Percentiles rank a stretch among this genome's conserved stretches.
These are phyloP conservation scores for Cyprinodon variegatus DNA, from an alignment of 2,113 vertebrate species.

Conservation along the genomic window DNA sequence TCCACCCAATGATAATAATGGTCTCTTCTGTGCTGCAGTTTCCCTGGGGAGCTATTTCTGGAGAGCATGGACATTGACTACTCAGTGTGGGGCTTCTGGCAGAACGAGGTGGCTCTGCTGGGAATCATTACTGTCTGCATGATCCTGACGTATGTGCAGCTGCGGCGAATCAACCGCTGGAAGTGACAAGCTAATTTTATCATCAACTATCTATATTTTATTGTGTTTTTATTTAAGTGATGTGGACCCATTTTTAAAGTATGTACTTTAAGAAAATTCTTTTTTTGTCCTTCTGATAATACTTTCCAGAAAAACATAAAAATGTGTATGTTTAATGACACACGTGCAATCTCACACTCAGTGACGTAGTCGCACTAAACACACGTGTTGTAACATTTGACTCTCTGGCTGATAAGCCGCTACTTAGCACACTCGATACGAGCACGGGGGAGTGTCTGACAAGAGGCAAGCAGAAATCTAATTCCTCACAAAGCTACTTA, in stretches of 20 bases:
- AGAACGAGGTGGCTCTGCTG: constrained; percentile 81
- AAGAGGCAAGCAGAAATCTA: constrained; percentile 11
- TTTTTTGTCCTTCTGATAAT: background rate
- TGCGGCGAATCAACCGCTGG: constrained; percentile 81
- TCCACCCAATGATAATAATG: background rate
- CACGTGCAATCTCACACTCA: background rate
- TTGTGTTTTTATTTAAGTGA: constrained; percentile 26
- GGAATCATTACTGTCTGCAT: constrained; percentile 74
- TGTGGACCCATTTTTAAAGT: background rate
- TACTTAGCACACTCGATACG: constrained; percentile 38
- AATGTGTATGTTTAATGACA: background rate
- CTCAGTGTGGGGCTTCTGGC: constrained; percentile 84
- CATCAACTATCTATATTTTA: background rate
- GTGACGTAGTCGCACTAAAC: constrained; percentile 2
- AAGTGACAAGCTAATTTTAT: constrained; percentile 61
- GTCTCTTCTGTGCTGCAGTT: constrained; percentile 52
- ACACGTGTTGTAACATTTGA: constrained; percentile 59
- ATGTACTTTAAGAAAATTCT: constrained; percentile 3
- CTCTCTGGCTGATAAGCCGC: constrained; percentile 55
- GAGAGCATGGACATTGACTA: constrained; percentile 73
- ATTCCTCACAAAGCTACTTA: constrained; percentile 65
- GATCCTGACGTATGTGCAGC: constrained; percentile 76
- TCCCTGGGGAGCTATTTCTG: constrained; percentile 77
- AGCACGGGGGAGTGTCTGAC: constrained; percentile 36
- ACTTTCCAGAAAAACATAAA: background rate